Conservation (phyloP, 2,113 vertebrate genomes). For the Dolichotis patagonum region DNA sequence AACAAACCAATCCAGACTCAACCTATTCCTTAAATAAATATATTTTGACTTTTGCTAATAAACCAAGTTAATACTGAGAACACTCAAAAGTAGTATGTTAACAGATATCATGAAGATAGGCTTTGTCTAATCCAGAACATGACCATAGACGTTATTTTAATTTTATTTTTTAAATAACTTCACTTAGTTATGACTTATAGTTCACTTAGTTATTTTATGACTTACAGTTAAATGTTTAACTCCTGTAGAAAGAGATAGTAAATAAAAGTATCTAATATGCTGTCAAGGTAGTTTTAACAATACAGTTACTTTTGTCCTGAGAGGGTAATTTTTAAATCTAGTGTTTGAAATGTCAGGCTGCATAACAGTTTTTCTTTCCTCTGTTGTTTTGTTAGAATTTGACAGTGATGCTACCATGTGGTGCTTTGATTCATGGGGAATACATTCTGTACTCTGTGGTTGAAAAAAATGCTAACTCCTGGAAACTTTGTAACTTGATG, state of each 20-base stretch:
- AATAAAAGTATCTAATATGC: background rate
- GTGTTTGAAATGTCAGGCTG: background rate
- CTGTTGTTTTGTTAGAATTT: background rate
- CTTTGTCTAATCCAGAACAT: background rate
- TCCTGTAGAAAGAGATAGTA: background rate
- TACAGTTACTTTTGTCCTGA: conserved; percentile 20
- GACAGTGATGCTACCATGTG: background rate
- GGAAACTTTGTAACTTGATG: background rate
- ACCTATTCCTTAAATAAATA: background rate
- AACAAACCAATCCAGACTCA: background rate
- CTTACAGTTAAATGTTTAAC: conserved; percentile 1
- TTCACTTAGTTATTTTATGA: background rate
- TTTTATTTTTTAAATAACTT: conserved; percentile 36
- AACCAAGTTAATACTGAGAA: background rate
- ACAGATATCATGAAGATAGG: background rate
- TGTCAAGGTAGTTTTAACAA: background rate
- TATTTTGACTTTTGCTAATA: background rate
- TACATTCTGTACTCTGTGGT: background rate
- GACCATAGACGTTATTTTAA: background rate
- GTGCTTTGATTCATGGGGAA: background rate
- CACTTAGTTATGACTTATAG: background rate
- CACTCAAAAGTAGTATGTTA: background rate
- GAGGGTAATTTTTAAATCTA: background rate
- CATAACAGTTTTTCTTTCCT: background rate
- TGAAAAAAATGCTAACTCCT: background rate